Percentiles rank a stretch among this genome's conserved stretches.
phyloP scores from a whole-genome alignment of 35 echinoderm and acorn worm genomes.

The Acanthaster planci region DNA sequence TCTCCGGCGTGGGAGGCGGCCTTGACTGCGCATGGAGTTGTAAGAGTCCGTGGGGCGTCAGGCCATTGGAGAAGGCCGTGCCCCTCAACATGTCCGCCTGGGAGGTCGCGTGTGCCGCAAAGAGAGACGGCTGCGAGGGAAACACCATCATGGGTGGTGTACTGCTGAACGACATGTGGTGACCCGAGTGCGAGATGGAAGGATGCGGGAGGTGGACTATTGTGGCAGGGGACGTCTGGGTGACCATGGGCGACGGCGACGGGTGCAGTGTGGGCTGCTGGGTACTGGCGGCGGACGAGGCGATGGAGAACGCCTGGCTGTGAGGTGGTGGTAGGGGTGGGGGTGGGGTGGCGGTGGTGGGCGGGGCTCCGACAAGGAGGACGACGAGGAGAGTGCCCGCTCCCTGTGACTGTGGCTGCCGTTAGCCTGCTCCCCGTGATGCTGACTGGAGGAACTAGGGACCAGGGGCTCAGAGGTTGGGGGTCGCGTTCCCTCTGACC shows the following conservation, averaged over 20 bases:
- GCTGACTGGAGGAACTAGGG: conserved; percentile 28
- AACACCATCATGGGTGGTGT: conserved; percentile 73
- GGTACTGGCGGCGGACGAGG: conserved; percentile 33
- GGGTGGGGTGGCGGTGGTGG: conserved; percentile 34
- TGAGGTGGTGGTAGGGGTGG: conserved; percentile 47
- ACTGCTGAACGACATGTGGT: conserved; percentile 59
- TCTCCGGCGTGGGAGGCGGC: conserved; percentile 57
- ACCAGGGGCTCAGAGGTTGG: conserved; percentile 20
- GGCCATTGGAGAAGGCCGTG: conserved; percentile 45
- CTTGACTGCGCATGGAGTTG: conserved; percentile 43
- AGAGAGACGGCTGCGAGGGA: conserved; percentile 66
- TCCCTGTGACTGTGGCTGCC: conserved; percentile 23
- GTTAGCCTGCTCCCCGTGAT: conserved; percentile 5
- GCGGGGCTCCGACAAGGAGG: conserved; percentile 57
- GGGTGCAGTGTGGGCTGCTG: conserved; percentile 24
- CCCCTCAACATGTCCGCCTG: conserved; percentile 70
- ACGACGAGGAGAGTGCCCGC: conserved; percentile 35
- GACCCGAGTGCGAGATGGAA: conserved; percentile 40
- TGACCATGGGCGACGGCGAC: conserved; percentile 37
- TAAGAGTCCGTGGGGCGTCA: conserved; percentile 64
- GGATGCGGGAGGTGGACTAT: conserved; percentile 84
- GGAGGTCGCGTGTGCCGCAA: conserved; percentile 61
- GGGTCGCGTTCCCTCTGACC: conserved; percentile 22
- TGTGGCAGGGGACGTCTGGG: conserved; percentile 55
- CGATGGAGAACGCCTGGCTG: conserved; percentile 37